Percentiles rank a stretch among this genome's conserved stretches.
These are phyloP conservation scores for Galemys pyrenaicus DNA, from an alignment of 2,113 vertebrate genomes.

Conservation along the genomic window DNA sequence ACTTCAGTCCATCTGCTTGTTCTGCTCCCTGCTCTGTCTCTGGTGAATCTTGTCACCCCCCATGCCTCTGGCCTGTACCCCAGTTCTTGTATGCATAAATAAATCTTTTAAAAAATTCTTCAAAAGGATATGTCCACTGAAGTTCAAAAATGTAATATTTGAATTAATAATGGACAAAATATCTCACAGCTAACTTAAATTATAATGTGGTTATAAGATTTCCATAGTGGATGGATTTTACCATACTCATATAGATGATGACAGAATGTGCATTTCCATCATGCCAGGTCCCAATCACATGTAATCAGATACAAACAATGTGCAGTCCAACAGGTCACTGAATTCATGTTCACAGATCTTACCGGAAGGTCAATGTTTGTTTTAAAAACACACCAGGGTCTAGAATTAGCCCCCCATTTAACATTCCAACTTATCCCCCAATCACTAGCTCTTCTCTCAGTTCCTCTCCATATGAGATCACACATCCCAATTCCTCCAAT, in stretches of 20 bases:
- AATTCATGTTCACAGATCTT: background rate
- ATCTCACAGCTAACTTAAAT: constrained; percentile 53
- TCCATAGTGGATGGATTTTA: constrained; percentile 10
- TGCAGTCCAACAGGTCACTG: background rate
- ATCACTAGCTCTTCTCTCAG: background rate
- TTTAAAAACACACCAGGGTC: background rate
- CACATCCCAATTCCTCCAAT: background rate
- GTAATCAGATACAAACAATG: background rate
- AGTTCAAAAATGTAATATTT: constrained; percentile 15
- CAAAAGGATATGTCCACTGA: background rate
- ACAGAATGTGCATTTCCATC: background rate
- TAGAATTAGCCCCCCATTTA: background rate
- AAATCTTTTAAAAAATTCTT: too few species aligned
- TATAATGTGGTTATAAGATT: background rate
- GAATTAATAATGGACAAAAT: background rate
- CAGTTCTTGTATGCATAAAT: too few species aligned
- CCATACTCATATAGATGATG: background rate
- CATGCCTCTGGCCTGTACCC: too few species aligned
- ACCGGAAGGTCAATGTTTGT: background rate
- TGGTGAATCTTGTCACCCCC: too few species aligned
- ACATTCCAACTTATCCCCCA: background rate
- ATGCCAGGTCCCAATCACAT: background rate
- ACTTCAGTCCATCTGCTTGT: too few species aligned
- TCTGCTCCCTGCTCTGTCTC: too few species aligned
- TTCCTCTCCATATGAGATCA: background rate